A percentile compares a stretch with the other conserved stretches of the same genome.
These are phyloP conservation scores for Nomada fabriciana DNA, from an alignment of 2,888 invertebrate genomes.

Conservation along the genomic window DNA sequence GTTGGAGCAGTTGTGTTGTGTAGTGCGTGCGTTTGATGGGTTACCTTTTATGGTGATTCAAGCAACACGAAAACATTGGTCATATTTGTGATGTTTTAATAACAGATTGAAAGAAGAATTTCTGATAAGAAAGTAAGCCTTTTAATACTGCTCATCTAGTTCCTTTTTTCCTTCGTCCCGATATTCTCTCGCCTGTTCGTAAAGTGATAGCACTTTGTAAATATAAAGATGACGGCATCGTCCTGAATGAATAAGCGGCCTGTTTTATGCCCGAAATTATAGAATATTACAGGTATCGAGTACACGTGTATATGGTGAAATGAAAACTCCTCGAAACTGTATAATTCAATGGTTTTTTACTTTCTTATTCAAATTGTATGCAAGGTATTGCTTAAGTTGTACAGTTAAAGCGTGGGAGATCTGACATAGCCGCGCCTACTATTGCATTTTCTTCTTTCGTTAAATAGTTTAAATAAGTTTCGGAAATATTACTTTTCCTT, in stretches of 20 bases:
- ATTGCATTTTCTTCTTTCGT: constrained; percentile 15
- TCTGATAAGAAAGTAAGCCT: constrained; percentile 63
- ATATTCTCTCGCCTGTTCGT: constrained; percentile 1
- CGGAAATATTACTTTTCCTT: not conserved
- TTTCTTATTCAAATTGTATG: not conserved
- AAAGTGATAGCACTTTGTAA: constrained; percentile 68
- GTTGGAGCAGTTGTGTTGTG: constrained; percentile 48
- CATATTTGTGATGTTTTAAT: constrained; percentile 74
- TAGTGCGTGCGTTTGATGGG: constrained; percentile 71
- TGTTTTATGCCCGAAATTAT: constrained; percentile 30
- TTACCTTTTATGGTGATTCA: constrained; percentile 83
- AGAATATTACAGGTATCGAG: constrained; percentile 8
- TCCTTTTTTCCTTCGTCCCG: constrained; percentile 5
- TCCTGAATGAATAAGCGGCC: constrained; percentile 58
- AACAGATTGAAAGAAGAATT: constrained; percentile 47
- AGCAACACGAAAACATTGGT: constrained; percentile 67
- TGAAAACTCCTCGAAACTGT: not conserved
- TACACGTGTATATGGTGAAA: not conserved
- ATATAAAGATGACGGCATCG: constrained; percentile 81
- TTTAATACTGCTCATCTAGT: not conserved
- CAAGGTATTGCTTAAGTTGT: not conserved
- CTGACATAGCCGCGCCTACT: constrained; percentile 41
- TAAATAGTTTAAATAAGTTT: constrained; percentile 33
- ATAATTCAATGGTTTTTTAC: not conserved
- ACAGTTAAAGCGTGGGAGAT: constrained; percentile 35